Conservation (phyloP, 2,113 vertebrate species). For the Cygnus atratus region DNA sequence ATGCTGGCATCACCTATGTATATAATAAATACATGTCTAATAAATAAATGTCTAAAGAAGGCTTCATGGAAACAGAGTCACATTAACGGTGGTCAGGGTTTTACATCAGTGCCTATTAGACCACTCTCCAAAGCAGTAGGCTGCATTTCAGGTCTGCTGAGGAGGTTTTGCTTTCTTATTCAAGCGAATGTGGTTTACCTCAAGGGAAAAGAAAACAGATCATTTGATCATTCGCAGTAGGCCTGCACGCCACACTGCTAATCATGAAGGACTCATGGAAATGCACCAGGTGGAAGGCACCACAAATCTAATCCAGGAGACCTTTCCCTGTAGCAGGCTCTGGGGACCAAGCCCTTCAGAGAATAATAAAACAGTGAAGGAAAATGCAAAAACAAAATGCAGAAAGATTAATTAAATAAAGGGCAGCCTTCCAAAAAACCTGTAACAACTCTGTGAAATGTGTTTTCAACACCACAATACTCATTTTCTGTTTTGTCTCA, state of each 20-base stretch:
- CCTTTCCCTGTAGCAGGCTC: neutral
- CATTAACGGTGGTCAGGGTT: slow-evolving; percentile 47
- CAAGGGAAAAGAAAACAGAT: slow-evolving; percentile 72
- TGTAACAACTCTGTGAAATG: slow-evolving; percentile 63
- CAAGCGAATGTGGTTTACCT: slow-evolving; percentile 62
- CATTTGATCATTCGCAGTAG: slow-evolving; percentile 23
- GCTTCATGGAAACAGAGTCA: slow-evolving; percentile 48
- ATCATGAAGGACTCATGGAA: slow-evolving; percentile 50
- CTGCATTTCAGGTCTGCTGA: slow-evolving; percentile 53
- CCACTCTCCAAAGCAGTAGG: slow-evolving; percentile 66
- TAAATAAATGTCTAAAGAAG: slow-evolving; percentile 61
- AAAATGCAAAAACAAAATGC: slow-evolving; percentile 51
- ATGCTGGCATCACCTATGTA: slow-evolving; percentile 49
- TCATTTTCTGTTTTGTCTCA: slow-evolving; percentile 71
- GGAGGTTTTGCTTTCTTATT: slow-evolving; percentile 66
- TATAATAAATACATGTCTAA: slow-evolving; percentile 45
- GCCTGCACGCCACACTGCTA: slow-evolving; percentile 14
- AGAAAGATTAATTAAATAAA: slow-evolving; percentile 68
- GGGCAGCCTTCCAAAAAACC: slow-evolving; percentile 55
- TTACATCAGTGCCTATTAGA: slow-evolving; percentile 41
- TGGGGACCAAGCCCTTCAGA: slow-evolving; percentile 5
- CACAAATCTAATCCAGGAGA: neutral
- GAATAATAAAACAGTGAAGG: slow-evolving; percentile 37
- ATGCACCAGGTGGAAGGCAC: slow-evolving; percentile 30
- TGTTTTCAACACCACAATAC: slow-evolving; percentile 67